These are phyloP conservation scores for Argyra leucocephala DNA, from an alignment of 2,888 invertebrate genomes.

Conservation along the genomic window DNA sequence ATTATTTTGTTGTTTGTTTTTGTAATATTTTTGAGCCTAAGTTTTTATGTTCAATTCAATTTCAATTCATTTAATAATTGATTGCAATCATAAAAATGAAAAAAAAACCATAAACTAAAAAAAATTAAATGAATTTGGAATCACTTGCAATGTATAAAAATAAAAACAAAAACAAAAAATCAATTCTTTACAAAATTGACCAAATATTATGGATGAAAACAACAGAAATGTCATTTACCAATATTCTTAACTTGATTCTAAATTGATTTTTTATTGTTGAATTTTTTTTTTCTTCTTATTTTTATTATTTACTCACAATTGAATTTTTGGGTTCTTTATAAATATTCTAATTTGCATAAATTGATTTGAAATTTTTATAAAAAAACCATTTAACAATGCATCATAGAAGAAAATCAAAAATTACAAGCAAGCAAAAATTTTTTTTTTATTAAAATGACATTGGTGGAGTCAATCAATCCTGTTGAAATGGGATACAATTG, in stretches of 20 bases:
- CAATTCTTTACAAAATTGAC: too few relatives aligned
- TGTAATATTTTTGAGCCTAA: not conserved
- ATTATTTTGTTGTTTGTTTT: not conserved
- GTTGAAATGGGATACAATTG: too few relatives aligned
- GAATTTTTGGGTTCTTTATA: not conserved
- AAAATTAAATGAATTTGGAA: not conserved
- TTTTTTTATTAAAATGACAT: too few relatives aligned
- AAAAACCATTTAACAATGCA: not conserved
- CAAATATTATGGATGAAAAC: too few relatives aligned
- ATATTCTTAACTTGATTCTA: not conserved
- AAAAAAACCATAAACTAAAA: not conserved
- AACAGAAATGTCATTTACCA: too few relatives aligned
- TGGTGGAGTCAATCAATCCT: too few relatives aligned
- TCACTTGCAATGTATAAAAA: too few relatives aligned
- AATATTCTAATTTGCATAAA: not conserved
- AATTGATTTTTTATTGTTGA: not conserved
- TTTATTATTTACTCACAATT: not conserved
- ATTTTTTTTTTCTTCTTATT: not conserved
- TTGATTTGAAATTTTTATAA: not conserved
- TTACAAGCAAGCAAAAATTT: too few relatives aligned
- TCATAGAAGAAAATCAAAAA: too few relatives aligned
- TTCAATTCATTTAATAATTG: conserved; percentile 6
- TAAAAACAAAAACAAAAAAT: not conserved
- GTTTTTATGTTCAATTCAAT: not conserved
- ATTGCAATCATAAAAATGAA: not conserved